Evolutionary conservation across 2,888 invertebrate species (phyloP).

Genomic region (Hedychridium roseum): DNA sequence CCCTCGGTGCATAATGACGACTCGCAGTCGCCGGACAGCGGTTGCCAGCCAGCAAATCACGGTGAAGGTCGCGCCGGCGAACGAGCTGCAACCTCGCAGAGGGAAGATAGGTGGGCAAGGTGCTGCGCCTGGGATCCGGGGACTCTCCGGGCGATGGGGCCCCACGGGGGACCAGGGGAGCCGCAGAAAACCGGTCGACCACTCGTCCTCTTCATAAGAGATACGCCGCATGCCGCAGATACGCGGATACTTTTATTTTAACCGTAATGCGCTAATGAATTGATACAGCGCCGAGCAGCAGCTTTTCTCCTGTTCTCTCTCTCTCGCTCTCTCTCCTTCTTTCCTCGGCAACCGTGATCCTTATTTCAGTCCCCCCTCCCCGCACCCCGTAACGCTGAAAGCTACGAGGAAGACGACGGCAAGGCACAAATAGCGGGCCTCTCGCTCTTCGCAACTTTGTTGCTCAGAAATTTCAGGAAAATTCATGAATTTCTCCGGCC

Average conservation of each 20-base stretch:
- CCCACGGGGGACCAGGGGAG: slow-evolving; percentile 1
- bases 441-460: too few species aligned
- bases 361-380: too few species aligned
- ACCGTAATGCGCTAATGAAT: slow-evolving; percentile 60
- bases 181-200: slow-evolving; percentile 28
- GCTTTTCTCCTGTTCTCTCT: too few species aligned
- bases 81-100: slow-evolving; percentile 18
- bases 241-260: slow-evolving; percentile 54
- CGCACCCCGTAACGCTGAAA: too few species aligned
- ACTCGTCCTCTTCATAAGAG: slow-evolving; percentile 43
- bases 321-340: slow-evolving; percentile 17
- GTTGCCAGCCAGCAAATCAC: slow-evolving; percentile 45
- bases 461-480: too few species aligned
- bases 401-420: too few species aligned
- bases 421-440: too few species aligned
- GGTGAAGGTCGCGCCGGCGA: slow-evolving; percentile 45
- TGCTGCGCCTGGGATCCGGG: not conserved
- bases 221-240: slow-evolving; percentile 53
- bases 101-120: slow-evolving; percentile 14
- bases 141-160: not conserved
- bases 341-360: too few species aligned
- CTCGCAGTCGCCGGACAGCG: slow-evolving; percentile 26
- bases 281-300: slow-evolving; percentile 48
- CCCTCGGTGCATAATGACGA: slow-evolving; percentile 29
- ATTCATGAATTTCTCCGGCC: too few species aligned